Evolutionary conservation across 2,797 vertebrate genomes (phyloP).

Genomic region (Poecilia picta): DNA sequence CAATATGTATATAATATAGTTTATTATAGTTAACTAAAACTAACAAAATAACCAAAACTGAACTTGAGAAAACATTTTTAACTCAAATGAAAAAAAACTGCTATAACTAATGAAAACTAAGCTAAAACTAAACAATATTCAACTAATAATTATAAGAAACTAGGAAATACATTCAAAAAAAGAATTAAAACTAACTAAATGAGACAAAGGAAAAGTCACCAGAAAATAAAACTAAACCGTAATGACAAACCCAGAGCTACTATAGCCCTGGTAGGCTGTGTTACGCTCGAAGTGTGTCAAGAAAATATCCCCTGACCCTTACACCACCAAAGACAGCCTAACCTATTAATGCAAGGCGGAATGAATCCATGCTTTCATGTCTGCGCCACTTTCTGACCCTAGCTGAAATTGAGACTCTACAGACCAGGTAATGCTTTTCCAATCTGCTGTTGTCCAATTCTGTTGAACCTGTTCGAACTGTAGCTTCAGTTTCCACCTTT

Average conservation of each 20-base stretch:
- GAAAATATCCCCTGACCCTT: neutral
- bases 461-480: neutral
- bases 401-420: neutral
- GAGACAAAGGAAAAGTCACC: no score
- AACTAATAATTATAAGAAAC: no score
- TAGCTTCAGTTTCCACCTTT: neutral
- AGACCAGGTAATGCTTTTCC: neutral
- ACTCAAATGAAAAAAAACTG: no score
- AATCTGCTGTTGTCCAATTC: neutral
- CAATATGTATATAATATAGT: neutral
- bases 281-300: neutral
- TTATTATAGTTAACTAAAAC: no score
- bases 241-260: no score
- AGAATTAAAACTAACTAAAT: no score
- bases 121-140: no score
- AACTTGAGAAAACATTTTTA: no score
- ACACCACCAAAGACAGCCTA: neutral
- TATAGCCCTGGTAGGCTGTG: neutral
- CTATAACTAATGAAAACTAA: no score
- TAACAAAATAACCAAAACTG: no score
- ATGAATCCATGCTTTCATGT: neutral
- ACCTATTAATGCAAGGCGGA: neutral
- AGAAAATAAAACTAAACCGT: no score
- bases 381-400: neutral
- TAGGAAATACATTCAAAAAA: no score